These are phyloP conservation scores for Phymatocera aterrima DNA, from an alignment of 2,888 invertebrate species.

Conservation along the genomic window DNA sequence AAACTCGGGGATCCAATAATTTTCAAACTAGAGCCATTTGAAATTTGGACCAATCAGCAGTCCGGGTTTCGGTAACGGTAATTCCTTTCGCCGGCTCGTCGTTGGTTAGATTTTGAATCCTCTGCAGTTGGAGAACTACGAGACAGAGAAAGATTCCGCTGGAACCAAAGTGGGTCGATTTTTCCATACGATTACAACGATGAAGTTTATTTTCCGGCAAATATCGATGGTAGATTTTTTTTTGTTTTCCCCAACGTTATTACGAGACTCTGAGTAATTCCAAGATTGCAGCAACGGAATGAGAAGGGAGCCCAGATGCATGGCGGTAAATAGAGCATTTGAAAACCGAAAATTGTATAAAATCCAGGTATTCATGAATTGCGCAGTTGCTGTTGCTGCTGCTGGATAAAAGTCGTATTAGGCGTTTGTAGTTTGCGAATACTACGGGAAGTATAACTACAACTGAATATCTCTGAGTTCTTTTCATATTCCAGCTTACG, in stretches of 20 bases:
- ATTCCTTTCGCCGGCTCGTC: background rate
- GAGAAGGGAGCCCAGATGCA: too few species aligned
- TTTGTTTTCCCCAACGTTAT: background rate
- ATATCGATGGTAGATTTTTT: too few species aligned
- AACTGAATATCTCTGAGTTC: background rate
- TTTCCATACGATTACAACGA: background rate
- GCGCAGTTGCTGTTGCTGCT: background rate
- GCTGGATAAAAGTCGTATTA: too few species aligned
- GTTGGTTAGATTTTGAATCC: background rate
- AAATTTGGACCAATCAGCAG: background rate
- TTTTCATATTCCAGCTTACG: background rate
- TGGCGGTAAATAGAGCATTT: background rate
- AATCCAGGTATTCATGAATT: constrained; percentile 6
- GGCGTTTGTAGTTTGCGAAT: constrained; percentile 12
- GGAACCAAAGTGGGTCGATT: background rate
- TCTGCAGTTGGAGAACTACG: background rate
- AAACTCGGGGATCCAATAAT: background rate
- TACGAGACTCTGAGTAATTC: too few species aligned
- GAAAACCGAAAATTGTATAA: background rate
- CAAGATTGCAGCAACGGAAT: too few species aligned
- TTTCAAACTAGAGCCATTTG: constrained; percentile 14
- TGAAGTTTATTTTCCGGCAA: background rate
- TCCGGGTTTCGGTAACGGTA: background rate
- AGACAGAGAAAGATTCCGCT: background rate
- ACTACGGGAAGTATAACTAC: constrained; percentile 19